Evolutionary conservation across 1,140 invertebrate genomes (phyloP).

Genomic region (Rhagoletis zephyria): DNA sequence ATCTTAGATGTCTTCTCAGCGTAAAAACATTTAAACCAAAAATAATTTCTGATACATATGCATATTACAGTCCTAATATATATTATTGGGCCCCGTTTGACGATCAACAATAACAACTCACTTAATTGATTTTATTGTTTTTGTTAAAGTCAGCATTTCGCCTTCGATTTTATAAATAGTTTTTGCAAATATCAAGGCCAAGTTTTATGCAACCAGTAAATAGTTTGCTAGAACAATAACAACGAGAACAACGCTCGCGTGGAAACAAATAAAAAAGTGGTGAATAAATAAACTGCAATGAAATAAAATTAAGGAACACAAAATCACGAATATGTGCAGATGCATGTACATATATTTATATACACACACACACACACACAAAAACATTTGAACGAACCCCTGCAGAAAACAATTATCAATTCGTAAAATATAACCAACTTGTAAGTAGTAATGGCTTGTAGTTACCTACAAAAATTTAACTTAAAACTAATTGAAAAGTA

Average conservation of each 20-base stretch:
- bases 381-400: too few relatives aligned
- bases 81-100: too few relatives aligned
- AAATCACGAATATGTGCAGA: neutral
- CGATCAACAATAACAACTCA: neutral
- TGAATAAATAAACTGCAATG: constrained; percentile 19
- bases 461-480: too few relatives aligned
- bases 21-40: too few relatives aligned
- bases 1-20: too few relatives aligned
- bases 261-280: constrained; percentile 15
- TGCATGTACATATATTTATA: neutral
- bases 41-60: too few relatives aligned
- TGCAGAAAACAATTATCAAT: too few relatives aligned
- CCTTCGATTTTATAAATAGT: constrained; percentile 23
- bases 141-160: constrained; percentile 24
- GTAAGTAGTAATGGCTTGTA: too few relatives aligned
- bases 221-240: constrained; percentile 32
- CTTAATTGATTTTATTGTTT: neutral
- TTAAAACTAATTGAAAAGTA: too few relatives aligned
- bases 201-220: constrained; percentile 7
- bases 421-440: too few relatives aligned
- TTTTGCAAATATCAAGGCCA: constrained; percentile 55
- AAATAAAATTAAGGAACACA: constrained; percentile 42
- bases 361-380: neutral
- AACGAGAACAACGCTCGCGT: neutral
- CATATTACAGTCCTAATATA: too few relatives aligned